Conservation (phyloP, 2,797 vertebrate species). For the Neostethus bicornis region DNA sequence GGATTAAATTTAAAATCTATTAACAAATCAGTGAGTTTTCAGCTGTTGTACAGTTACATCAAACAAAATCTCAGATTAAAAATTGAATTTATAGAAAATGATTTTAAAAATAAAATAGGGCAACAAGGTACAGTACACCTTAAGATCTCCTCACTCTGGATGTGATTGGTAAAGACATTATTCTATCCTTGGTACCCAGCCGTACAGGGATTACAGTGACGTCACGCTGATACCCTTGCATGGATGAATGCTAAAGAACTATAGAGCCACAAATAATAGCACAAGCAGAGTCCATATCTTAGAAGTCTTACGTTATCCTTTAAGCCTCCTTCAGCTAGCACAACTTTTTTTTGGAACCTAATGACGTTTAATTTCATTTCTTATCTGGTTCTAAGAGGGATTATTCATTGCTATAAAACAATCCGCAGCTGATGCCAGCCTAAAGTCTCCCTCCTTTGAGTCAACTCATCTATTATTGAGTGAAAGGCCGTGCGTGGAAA, state of each 20-base stretch:
- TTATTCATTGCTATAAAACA: conserved; percentile 86
- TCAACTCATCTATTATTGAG: conserved; percentile 92
- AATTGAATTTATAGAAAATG: conserved; percentile 4
- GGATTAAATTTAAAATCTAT: no score
- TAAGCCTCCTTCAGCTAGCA: conserved; percentile 87
- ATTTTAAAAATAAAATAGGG: conserved; percentile 60
- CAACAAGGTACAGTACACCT: conserved; percentile 77
- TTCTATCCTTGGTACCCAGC: conserved; percentile 84
- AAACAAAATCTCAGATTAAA: conserved; percentile 31
- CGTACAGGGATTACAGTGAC: conserved; percentile 94
- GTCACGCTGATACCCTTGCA: conserved; percentile 93
- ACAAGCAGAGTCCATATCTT: conserved; percentile 89
- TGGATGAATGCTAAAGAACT: conserved; percentile 90
- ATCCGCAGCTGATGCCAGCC: conserved; percentile 82
- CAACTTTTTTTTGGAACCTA: conserved; percentile 78
- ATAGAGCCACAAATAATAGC: conserved; percentile 93
- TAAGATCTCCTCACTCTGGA: conserved; percentile 79
- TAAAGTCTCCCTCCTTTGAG: conserved; percentile 85
- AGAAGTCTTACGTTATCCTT: conserved; percentile 89
- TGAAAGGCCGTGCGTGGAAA: conserved; percentile 88
- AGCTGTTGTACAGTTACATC: conserved; percentile 13
- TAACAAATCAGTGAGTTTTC: conserved; percentile 23
- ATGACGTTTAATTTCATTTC: conserved; percentile 84
- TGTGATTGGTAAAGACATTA: conserved; percentile 88
- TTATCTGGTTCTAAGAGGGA: conserved; percentile 81